A percentile compares a stretch with the other conserved stretches of the same genome.
Evolutionary conservation across 2,113 vertebrate species (phyloP).

Genomic region (Anarrhichthys ocellatus): DNA sequence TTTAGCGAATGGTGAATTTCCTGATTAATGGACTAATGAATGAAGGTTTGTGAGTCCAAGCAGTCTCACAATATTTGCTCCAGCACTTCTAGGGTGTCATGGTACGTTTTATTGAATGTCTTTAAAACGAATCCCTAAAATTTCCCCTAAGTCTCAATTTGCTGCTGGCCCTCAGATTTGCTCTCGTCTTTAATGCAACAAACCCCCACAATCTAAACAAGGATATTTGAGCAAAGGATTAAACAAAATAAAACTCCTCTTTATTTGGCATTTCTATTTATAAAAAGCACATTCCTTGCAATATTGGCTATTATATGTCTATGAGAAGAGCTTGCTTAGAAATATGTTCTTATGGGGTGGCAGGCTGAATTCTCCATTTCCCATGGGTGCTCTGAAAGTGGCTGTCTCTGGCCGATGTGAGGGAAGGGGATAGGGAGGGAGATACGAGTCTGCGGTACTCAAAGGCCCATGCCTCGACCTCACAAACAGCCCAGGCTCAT

Average conservation of each 20-base stretch:
- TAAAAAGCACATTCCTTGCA: constrained; percentile 73
- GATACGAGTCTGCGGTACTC: constrained; percentile 71
- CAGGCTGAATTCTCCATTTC: constrained; percentile 76
- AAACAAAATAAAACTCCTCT: constrained; percentile 12
- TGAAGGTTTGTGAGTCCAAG: constrained; percentile 31
- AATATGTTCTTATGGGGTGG: constrained; percentile 77
- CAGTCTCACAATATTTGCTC: constrained; percentile 39
- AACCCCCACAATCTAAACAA: constrained; percentile 67
- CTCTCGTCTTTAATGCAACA: constrained; percentile 32
- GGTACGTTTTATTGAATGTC: constrained; percentile 49
- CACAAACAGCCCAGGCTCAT: constrained; percentile 72
- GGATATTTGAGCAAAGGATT: constrained; percentile 57
- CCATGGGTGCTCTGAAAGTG: constrained; percentile 78
- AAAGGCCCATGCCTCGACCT: constrained; percentile 71
- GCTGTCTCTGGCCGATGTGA: constrained; percentile 68
- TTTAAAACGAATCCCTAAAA: constrained; percentile 46
- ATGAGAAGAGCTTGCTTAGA: constrained; percentile 71
- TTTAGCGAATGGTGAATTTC: constrained; percentile 2
- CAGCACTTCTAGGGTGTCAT: constrained; percentile 34
- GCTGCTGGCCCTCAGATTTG: constrained; percentile 20
- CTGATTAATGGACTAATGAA: constrained; percentile 51
- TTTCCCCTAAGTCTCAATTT: constrained; percentile 45
- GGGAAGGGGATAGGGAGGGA: constrained; percentile 68
- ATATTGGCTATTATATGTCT: constrained; percentile 73
- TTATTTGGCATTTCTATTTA: constrained; percentile 58